Conservation (phyloP, 2,797 vertebrate species). For the Gobionotothen gibberifrons region DNA sequence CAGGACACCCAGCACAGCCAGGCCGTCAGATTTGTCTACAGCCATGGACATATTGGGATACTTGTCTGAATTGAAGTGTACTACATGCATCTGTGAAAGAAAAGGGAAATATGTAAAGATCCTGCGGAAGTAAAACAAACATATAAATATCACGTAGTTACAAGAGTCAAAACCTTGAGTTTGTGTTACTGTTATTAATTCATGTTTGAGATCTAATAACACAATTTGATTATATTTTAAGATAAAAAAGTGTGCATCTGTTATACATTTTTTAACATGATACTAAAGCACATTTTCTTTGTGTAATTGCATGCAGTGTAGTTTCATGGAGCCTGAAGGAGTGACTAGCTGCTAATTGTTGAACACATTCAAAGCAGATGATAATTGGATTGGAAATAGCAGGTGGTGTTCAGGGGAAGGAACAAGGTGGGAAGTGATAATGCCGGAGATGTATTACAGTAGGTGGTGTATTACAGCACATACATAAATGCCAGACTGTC, state of each 20-base stretch:
- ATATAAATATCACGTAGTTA: background rate
- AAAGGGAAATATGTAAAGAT: conserved; percentile 41
- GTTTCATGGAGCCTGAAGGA: background rate
- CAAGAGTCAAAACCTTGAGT: background rate
- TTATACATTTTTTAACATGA: too few species aligned
- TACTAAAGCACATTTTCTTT: too few species aligned
- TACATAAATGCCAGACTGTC: conserved; percentile 2
- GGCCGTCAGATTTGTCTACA: conserved; percentile 89
- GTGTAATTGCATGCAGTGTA: too few species aligned
- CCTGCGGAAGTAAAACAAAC: background rate
- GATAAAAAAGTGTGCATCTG: too few species aligned
- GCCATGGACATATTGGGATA: conserved; percentile 87
- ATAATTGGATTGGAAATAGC: conserved; percentile 26
- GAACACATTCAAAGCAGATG: background rate
- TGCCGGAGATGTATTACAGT: background rate
- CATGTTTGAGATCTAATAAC: too few species aligned
- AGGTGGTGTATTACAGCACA: background rate
- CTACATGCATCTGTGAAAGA: conserved; percentile 90
- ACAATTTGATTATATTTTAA: too few species aligned
- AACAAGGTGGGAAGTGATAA: background rate
- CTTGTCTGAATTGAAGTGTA: conserved; percentile 96
- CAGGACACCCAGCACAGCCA: conserved; percentile 93
- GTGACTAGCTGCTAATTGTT: background rate
- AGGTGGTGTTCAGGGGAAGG: conserved; percentile 4
- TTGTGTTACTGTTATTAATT: too few species aligned